Percentiles rank a stretch among this genome's conserved stretches.
These are phyloP conservation scores for Eupithecia exiguata DNA, from an alignment of 2,888 invertebrate genomes.

Conservation along the genomic window DNA sequence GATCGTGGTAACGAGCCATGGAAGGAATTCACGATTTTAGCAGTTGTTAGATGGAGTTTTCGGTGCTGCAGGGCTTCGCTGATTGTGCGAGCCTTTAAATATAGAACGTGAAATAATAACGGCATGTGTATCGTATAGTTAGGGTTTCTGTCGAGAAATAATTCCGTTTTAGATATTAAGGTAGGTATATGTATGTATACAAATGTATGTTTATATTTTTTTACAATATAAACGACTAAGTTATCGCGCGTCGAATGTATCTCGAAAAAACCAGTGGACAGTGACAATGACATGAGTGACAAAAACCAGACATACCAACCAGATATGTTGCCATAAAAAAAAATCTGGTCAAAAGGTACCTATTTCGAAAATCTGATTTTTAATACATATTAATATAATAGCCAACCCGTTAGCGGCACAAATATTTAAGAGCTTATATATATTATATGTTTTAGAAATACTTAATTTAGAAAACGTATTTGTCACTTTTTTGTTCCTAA, in stretches of 20 bases:
- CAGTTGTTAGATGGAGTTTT: too few relatives aligned
- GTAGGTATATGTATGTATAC: neutral
- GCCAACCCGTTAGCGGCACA: slow-evolving; percentile 12
- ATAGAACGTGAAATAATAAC: neutral
- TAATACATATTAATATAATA: neutral
- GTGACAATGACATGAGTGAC: neutral
- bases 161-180: neutral
- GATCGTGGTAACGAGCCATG: too few relatives aligned
- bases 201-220: neutral
- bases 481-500: neutral
- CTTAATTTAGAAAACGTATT: neutral
- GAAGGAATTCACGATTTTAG: too few relatives aligned
- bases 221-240: too few relatives aligned
- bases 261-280: neutral
- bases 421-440: slow-evolving; percentile 22
- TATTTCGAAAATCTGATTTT: neutral
- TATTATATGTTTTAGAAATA: slow-evolving; percentile 7
- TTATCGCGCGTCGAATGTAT: neutral
- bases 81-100: too few relatives aligned
- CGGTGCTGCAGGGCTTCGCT: too few relatives aligned
- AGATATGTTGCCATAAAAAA: too few relatives aligned
- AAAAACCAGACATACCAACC: neutral
- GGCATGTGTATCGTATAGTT: neutral
- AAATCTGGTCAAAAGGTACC: neutral
- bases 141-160: neutral